Base-by-base conservation (phyloP, 2,797 vertebrate species). In the Cyclopterus lumpus region DNA sequence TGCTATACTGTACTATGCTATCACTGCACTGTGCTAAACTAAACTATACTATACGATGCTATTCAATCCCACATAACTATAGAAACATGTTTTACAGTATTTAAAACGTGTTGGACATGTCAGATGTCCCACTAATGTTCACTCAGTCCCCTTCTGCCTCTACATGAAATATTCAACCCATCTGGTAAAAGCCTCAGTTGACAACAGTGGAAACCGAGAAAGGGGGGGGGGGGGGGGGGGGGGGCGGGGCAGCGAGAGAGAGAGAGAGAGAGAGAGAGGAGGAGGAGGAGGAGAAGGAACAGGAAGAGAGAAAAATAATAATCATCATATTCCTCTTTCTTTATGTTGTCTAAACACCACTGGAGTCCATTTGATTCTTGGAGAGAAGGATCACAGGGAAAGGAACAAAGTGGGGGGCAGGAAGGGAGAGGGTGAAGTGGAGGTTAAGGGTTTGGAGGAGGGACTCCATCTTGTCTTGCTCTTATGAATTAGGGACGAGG, bases 141-240 rank as follows among this genome's bases (percentile, higher is more conserved):
- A 53, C 48, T 77, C 71, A 74, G 67, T 81, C 71, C 70, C 70
- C 74, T 70, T 75, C 81, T 80, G 81, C 79, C 60, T 81, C 72
- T 54, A 28, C 89, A 94, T 95, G 84, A 94, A 95, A 95, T 93
- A 95, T 95, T 95, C 44, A 95, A 62, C 28, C 51, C 38, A 58
- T 74, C 77, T 59, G 76, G 86, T 93, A 80, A 94, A 92, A 93
- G 88, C 90, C 63, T 88, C 14, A 40, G 82, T 75, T 71, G 67
- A 81, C 78, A 74, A 70, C 58, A 55, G 77, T 55, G 63, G 58
- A 70, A 38, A 34, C 24, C 57, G 34, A 28, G 55, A 22, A 58
- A 42, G 48, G 59, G 55, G 16, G 54, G 34, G 28, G 10, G 44
- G 30, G 1, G 58, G 67, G 30, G 62, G 32, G 46, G 59, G 46